Percentiles rank a stretch among this genome's conserved stretches.
phyloP scores from a whole-genome alignment of 2,797 vertebrate genomes.

The Schizopygopsis pylzovi region DNA sequence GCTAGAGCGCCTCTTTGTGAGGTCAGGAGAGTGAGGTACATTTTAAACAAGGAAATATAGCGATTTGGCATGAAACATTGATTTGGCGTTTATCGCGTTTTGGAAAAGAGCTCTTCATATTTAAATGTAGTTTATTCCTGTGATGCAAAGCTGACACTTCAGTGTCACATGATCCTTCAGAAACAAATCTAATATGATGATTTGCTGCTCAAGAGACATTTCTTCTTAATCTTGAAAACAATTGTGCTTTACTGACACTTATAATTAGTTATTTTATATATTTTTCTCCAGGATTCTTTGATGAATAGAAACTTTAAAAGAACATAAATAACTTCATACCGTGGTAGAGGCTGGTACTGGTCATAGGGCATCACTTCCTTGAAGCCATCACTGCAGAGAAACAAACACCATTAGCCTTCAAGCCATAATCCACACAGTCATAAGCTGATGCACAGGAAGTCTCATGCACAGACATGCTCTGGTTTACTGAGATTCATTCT shows the following conservation, averaged over 20 bases:
- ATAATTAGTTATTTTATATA: too few relatives aligned
- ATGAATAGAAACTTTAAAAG: not conserved
- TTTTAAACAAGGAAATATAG: too few relatives aligned
- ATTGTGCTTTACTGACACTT: too few relatives aligned
- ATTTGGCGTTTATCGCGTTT: too few relatives aligned
- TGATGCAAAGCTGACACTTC: not conserved
- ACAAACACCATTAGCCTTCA: constrained; percentile 48
- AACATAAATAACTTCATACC: constrained; percentile 75
- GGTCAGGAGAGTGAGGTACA: too few relatives aligned
- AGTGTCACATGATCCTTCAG: constrained; percentile 3
- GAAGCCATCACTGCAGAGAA: constrained; percentile 88
- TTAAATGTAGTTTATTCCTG: not conserved
- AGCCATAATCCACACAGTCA: not conserved
- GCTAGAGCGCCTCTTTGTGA: too few relatives aligned
- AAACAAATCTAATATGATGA: not conserved
- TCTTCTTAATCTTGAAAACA: too few relatives aligned
- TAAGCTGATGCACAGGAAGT: constrained; percentile 8
- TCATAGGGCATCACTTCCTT: constrained; percentile 97
- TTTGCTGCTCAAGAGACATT: not conserved
- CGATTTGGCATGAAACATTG: too few relatives aligned
- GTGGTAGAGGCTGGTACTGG: constrained; percentile 93
- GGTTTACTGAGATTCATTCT: constrained; percentile 22
- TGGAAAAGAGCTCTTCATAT: not conserved
- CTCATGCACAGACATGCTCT: constrained; percentile 6
- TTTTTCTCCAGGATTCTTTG: not conserved